Percentiles rank a stretch among this genome's conserved stretches.
Conservation (phyloP, 1,140 invertebrate species). For the Pseudomyrmex dendroicus region DNA sequence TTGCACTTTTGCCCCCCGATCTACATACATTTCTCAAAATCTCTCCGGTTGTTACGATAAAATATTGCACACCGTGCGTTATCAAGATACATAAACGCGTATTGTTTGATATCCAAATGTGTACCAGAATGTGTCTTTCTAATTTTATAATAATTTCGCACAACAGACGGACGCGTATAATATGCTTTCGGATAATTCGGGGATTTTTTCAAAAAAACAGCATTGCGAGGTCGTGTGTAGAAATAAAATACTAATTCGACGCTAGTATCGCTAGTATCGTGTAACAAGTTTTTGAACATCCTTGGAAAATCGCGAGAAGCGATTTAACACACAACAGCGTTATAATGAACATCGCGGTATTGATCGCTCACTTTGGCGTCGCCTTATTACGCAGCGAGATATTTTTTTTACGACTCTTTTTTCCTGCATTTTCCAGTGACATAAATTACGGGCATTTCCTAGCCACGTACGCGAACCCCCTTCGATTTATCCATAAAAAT, state of each 20-base stretch:
- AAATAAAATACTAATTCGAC: slow-evolving; percentile 13
- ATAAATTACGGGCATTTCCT: slow-evolving; percentile 74
- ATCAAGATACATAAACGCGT: slow-evolving; percentile 38
- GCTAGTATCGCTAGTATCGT: not conserved
- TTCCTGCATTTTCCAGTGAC: slow-evolving; percentile 67
- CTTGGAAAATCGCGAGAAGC: slow-evolving; percentile 4
- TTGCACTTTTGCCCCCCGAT: slow-evolving; percentile 23
- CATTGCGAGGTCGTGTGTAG: not conserved
- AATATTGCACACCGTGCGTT: slow-evolving; percentile 26
- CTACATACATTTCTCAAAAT: slow-evolving; percentile 16
- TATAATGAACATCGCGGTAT: slow-evolving; percentile 46
- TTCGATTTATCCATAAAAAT: slow-evolving; percentile 74
- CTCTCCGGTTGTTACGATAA: slow-evolving; percentile 11
- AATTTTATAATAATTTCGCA: slow-evolving; percentile 26
- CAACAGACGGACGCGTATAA: not conserved
- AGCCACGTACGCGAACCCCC: slow-evolving; percentile 56
- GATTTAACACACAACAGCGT: slow-evolving; percentile 32
- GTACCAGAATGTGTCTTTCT: slow-evolving; percentile 17
- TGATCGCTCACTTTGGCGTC: slow-evolving; percentile 46
- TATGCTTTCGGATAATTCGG: slow-evolving; percentile 14
- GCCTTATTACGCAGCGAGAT: slow-evolving; percentile 55
- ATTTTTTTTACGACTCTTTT: slow-evolving; percentile 61
- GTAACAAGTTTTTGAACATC: not conserved
- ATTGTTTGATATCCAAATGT: slow-evolving; percentile 35
- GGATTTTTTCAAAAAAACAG: slow-evolving; percentile 5